Conservation (phyloP, 2,113 vertebrate species). For the Fukomys damarensis region DNA sequence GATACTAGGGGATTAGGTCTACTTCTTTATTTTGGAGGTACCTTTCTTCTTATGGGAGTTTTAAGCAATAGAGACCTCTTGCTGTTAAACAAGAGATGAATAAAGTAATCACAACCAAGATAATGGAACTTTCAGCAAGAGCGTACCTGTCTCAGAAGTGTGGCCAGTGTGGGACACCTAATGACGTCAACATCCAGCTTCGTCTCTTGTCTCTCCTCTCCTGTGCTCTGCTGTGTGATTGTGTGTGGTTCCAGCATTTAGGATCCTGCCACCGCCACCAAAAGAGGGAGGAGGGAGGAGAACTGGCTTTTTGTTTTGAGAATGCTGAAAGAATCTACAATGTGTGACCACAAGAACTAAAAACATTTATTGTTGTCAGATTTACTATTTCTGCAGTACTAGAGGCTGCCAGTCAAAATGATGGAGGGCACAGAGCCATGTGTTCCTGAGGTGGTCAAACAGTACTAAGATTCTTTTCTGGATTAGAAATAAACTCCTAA, state of each 20-base stretch:
- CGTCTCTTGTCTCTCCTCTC: neutral
- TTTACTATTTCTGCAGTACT: neutral
- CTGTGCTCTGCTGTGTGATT: neutral
- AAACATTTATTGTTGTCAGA: neutral
- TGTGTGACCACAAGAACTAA: neutral
- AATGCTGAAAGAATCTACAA: neutral
- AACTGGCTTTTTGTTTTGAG: neutral
- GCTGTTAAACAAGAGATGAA: neutral
- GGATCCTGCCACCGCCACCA: neutral
- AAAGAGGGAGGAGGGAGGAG: neutral
- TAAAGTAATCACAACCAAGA: neutral
- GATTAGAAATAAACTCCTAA: neutral
- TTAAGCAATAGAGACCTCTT: neutral
- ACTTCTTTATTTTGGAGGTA: neutral
- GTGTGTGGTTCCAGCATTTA: neutral
- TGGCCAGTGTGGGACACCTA: neutral
- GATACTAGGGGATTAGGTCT: neutral
- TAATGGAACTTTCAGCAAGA: neutral
- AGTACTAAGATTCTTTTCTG: neutral
- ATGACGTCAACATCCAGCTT: neutral
- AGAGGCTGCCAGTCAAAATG: neutral
- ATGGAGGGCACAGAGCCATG: neutral
- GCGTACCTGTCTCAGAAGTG: neutral
- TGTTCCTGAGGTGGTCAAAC: neutral
- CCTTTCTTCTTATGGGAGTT: neutral